Evolutionary conservation across 2,113 vertebrate genomes (phyloP).

Genomic region (Solea senegalensis): DNA sequence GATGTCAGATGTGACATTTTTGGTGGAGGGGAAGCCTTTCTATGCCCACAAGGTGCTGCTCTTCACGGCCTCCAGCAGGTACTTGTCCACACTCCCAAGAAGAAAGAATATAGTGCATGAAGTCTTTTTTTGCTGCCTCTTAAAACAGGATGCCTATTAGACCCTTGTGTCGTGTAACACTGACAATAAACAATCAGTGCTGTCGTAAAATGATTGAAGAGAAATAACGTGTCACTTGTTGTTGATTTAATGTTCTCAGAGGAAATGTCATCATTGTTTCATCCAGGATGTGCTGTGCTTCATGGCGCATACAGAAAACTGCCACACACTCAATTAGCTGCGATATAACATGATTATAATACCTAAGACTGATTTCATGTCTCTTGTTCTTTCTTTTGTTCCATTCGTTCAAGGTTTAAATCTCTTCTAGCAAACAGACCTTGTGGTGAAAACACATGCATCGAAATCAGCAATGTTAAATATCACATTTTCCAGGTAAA

Average conservation of each 20-base stretch:
- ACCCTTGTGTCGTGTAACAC: slow-evolving; percentile 1
- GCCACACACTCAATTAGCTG: too few relatives aligned
- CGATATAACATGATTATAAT: not conserved
- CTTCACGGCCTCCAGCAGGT: slow-evolving; percentile 96
- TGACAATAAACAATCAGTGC: not conserved
- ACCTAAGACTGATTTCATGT: not conserved
- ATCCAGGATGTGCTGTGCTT: not conserved
- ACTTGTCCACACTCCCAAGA: not conserved
- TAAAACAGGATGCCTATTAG: slow-evolving; percentile 10
- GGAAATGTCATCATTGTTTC: not conserved
- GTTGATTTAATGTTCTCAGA: not conserved
- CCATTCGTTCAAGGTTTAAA: slow-evolving; percentile 87
- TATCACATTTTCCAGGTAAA: slow-evolving; percentile 97
- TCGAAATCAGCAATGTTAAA: slow-evolving; percentile 98
- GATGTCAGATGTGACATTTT: slow-evolving; percentile 98
- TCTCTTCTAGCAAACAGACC: slow-evolving; percentile 92
- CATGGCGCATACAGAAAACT: not conserved
- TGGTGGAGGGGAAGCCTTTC: slow-evolving; percentile 96
- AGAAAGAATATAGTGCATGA: too few relatives aligned
- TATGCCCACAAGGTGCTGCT: slow-evolving; percentile 97
- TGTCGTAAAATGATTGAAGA: slow-evolving; percentile 8
- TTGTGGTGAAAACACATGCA: slow-evolving; percentile 91
- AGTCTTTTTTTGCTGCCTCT: not conserved
- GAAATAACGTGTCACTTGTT: slow-evolving; percentile 8
- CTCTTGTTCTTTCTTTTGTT: not conserved